Evolutionary conservation across 2,888 invertebrate genomes (phyloP), one percentile per base, ranked within the genome.

Genomic region (Cheilosia pagana): DNA sequence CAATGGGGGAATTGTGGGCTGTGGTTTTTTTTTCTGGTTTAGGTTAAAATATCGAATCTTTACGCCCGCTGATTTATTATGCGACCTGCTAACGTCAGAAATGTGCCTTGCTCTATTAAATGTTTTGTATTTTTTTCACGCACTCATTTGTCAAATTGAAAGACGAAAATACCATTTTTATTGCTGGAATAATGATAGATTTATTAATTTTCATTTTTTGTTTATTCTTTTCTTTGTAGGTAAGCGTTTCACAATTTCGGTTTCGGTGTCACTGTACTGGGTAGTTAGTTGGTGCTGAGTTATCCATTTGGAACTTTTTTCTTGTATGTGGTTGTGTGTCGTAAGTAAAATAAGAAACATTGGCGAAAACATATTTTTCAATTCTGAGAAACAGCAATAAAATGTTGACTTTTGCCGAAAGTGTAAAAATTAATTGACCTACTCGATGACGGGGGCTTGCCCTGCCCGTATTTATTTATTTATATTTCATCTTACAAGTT

Each of bases 221-320:
- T n/a, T n/a, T n/a, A 41, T 41, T 43, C 16, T 31, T 83, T 62
- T 78, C 68, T 63, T 83, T 83, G 39, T 74, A 83, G 83, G 83
- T 83, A 79, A 83, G 83, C 62, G 48, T 48, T 52, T 8, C n/a
- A 16, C 21, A 55, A 55, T 7, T n/a, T 76, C 35, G 12, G 5
- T 39, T 41, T 41, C 28, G 25, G 62, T 55, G 60, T 41, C 31
- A 31, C 12, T 25, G 6, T 4, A 28, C 0, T 8, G 16, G n/a
- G 16, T 1, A n/a, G 8, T 10, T n/a, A n/a, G n/a, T n/a, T n/a
- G n/a, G 23, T 76, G 50, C 39, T 19, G 35, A 10, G 28, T 25
- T 21, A 16, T 3, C 45, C 52, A 39, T 2, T 28, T 4, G 21
- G n/a, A 35, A 25, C 35, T 7, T 57, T 0, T 12, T 35, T 25